Evolutionary conservation across 1,140 invertebrate species (phyloP).

Genomic region (Drosophila seguyi): DNA sequence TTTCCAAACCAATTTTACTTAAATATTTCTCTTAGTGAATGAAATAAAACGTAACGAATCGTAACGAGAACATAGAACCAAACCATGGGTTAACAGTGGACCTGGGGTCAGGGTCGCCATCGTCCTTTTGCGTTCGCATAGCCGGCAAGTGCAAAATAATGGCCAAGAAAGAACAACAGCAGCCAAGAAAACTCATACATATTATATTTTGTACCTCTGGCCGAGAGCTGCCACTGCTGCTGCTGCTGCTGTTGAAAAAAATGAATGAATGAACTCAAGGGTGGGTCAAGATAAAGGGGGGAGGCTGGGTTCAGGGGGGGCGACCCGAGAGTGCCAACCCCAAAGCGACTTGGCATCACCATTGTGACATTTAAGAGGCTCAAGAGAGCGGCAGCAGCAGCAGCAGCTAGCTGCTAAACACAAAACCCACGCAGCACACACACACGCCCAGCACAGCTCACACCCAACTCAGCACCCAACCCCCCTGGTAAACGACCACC

Average conservation of each 20-base stretch:
- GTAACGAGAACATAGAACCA: conserved; percentile 16
- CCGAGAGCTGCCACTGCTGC: conserved; percentile 2
- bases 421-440: conserved; percentile 61
- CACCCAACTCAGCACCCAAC: neutral
- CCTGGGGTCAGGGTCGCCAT: conserved; percentile 73
- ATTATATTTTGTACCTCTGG: conserved; percentile 62
- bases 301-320: conserved; percentile 2
- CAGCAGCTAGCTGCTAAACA: conserved; percentile 56
- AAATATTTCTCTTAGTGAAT: conserved; percentile 6
- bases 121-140: conserved; percentile 40
- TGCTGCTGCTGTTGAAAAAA: neutral
- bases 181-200: conserved; percentile 55
- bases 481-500: conserved; percentile 17
- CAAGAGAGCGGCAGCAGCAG: conserved; percentile 61
- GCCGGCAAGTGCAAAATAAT: conserved; percentile 73
- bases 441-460: neutral
- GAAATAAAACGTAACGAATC: conserved; percentile 33
- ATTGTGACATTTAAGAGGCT: conserved; percentile 81
- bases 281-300: conserved; percentile 3
- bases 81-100: conserved; percentile 34
- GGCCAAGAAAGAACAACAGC: conserved; percentile 51
- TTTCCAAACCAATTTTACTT: too few relatives aligned
- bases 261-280: conserved; percentile 23
- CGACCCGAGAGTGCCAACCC: conserved; percentile 61
- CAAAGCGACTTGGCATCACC: conserved; percentile 65